A percentile compares a stretch with the other conserved stretches of the same genome.
phyloP scores from a whole-genome alignment of 2,797 vertebrate species.

The Parambassis ranga region DNA sequence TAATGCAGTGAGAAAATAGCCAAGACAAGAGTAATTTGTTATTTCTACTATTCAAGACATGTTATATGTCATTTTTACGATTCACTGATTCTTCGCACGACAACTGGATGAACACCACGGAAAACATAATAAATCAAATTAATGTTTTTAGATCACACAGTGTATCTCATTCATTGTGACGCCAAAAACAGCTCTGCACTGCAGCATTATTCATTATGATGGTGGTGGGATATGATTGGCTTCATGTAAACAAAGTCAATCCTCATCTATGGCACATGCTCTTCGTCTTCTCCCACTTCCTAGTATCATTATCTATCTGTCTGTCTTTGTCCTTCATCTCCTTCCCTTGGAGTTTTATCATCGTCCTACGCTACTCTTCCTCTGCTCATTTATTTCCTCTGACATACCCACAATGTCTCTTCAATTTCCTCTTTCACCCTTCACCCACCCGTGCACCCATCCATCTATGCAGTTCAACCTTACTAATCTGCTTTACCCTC shows the following conservation, averaged over 20 bases:
- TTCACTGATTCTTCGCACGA: conserved; percentile 7
- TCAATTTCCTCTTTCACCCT: conserved; percentile 50
- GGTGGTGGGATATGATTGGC: not conserved
- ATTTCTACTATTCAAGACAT: conserved; percentile 14
- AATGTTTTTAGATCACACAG: not conserved
- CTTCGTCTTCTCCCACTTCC: not conserved
- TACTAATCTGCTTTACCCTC: conserved; percentile 19
- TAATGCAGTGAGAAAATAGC: not conserved
- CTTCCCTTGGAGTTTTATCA: not conserved
- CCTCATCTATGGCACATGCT: not conserved
- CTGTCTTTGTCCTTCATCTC: conserved; percentile 32
- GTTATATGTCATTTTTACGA: conserved; percentile 9
- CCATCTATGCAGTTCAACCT: conserved; percentile 22
- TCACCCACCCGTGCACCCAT: conserved; percentile 37
- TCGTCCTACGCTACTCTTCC: conserved; percentile 18
- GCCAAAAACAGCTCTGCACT: conserved; percentile 11
- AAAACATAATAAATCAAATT: conserved; percentile 32
- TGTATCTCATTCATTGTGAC: not conserved
- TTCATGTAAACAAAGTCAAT: conserved; percentile 16
- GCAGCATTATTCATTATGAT: conserved; percentile 13
- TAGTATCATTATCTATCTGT: not conserved
- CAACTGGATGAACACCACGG: conserved; percentile 8
- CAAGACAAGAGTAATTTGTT: not conserved
- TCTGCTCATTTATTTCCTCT: conserved; percentile 38
- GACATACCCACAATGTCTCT: conserved; percentile 27